phyloP scores from a whole-genome alignment of 2,113 vertebrate species.

The Micromys minutus region DNA sequence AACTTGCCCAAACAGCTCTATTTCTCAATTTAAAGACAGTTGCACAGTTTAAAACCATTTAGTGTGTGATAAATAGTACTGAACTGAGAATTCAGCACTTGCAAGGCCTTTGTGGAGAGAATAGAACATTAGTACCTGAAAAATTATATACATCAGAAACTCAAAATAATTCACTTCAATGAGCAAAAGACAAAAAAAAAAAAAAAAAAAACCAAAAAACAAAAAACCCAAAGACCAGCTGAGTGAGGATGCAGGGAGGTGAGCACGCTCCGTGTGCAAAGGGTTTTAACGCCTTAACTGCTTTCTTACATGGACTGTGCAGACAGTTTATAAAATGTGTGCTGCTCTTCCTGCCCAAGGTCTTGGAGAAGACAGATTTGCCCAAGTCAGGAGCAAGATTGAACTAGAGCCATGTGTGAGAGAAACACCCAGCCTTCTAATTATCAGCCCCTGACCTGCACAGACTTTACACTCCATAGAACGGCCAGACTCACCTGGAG shows the following conservation, averaged over 20 bases:
- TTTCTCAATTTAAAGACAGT: slow-evolving; percentile 75
- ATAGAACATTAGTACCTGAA: slow-evolving; percentile 67
- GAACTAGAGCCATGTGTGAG: neutral
- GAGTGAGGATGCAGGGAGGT: neutral
- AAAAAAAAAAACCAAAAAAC: neutral
- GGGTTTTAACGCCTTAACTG: slow-evolving; percentile 55
- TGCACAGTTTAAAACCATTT: slow-evolving; percentile 70
- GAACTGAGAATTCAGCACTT: slow-evolving; percentile 61
- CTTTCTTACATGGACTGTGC: neutral
- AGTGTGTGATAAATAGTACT: slow-evolving; percentile 76
- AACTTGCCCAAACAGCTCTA: slow-evolving; percentile 72
- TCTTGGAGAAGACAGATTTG: slow-evolving; percentile 6
- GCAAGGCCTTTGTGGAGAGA: slow-evolving; percentile 61
- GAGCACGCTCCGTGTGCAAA: slow-evolving; percentile 26
- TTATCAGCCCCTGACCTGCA: neutral
- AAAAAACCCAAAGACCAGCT: neutral
- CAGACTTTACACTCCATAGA: neutral
- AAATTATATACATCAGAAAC: slow-evolving; percentile 74
- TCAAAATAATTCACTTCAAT: slow-evolving; percentile 69
- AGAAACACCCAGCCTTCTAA: neutral
- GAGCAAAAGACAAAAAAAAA: slow-evolving; percentile 58
- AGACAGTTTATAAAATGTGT: slow-evolving; percentile 38
- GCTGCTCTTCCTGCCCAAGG: slow-evolving; percentile 28
- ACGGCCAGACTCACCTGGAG: neutral
- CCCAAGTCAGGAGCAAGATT: neutral